Conservation (phyloP, 2,797 vertebrate species). For the Sebastes baramenuke region DNA sequence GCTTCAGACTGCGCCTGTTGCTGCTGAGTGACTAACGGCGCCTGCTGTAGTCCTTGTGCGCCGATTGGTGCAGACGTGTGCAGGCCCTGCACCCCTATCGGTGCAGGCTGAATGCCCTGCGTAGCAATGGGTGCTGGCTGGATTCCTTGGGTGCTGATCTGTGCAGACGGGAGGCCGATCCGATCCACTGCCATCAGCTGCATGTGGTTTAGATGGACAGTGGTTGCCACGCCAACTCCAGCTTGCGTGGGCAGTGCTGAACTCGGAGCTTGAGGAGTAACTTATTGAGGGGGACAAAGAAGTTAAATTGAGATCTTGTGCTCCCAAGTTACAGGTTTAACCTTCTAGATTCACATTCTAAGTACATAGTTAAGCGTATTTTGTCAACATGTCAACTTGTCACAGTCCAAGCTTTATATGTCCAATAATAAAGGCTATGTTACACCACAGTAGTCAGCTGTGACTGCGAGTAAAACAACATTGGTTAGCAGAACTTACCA, state of each 20-base stretch:
- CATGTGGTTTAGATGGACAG: constrained; percentile 97
- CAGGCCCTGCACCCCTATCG: constrained; percentile 91
- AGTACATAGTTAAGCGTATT: not conserved
- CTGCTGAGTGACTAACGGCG: constrained; percentile 84
- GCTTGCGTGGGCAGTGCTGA: constrained; percentile 91
- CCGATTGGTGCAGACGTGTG: constrained; percentile 89
- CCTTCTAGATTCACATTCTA: not conserved
- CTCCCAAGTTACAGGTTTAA: not conserved
- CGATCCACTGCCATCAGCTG: constrained; percentile 98
- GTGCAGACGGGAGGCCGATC: constrained; percentile 92
- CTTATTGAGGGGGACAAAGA: constrained; percentile 61
- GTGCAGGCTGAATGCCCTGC: constrained; percentile 91
- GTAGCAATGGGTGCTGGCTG: constrained; percentile 89
- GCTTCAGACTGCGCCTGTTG: constrained; percentile 86
- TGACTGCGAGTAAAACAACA: not conserved
- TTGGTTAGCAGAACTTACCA: constrained; percentile 77
- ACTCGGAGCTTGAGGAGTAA: constrained; percentile 95
- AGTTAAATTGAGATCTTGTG: not conserved
- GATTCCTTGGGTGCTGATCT: constrained; percentile 93
- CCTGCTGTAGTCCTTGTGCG: constrained; percentile 90
- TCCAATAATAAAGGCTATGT: not conserved
- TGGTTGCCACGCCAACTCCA: constrained; percentile 93
- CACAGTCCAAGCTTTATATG: not conserved
- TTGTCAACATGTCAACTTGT: not conserved
- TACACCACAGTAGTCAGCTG: not conserved